A percentile compares a stretch with the other conserved stretches of the same genome.
Evolutionary conservation across 2,888 invertebrate genomes (phyloP).

Genomic region (Seira ritae): DNA sequence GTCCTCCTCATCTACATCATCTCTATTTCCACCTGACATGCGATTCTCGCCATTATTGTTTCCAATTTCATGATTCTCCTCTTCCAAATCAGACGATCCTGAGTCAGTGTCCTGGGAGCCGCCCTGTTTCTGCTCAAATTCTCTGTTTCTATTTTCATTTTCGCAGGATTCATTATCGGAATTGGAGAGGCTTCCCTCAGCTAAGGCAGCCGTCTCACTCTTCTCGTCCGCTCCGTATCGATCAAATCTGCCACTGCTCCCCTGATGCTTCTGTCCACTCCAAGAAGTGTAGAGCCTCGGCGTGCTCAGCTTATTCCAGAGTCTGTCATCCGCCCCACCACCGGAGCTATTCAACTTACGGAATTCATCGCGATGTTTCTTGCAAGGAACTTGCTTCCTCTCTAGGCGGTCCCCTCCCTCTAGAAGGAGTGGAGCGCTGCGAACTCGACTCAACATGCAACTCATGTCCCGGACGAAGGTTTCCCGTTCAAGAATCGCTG

Average conservation of each 20-base stretch:
- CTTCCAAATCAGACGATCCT: constrained; percentile 21
- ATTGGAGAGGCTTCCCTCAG: constrained; percentile 71
- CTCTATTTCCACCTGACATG: neutral
- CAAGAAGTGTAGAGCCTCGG: constrained; percentile 41
- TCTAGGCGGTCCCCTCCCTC: constrained; percentile 64
- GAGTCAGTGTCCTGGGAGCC: constrained; percentile 18
- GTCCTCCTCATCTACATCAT: constrained; percentile 5
- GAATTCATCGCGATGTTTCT: constrained; percentile 65
- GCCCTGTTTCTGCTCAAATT: too few relatives aligned
- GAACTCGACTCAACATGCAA: constrained; percentile 69
- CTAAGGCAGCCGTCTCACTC: constrained; percentile 72
- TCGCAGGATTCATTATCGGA: constrained; percentile 68
- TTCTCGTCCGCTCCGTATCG: constrained; percentile 61
- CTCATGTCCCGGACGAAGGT: constrained; percentile 67
- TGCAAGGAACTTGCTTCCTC: constrained; percentile 67
- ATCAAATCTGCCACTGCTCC: constrained; percentile 31
- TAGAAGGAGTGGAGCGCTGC: constrained; percentile 69
- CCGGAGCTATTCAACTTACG: constrained; percentile 26
- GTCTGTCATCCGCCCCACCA: constrained; percentile 15
- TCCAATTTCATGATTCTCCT: neutral
- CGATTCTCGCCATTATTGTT: constrained; percentile 23
- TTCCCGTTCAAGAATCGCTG: constrained; percentile 71
- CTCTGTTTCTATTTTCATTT: constrained; percentile 35
- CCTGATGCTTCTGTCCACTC: constrained; percentile 5
- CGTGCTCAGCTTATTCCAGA: constrained; percentile 47